Percentiles rank a stretch among this genome's conserved stretches.
These are phyloP conservation scores for Ateles fusciceps DNA, from an alignment of 2,797 vertebrate species.

Conservation along the genomic window DNA sequence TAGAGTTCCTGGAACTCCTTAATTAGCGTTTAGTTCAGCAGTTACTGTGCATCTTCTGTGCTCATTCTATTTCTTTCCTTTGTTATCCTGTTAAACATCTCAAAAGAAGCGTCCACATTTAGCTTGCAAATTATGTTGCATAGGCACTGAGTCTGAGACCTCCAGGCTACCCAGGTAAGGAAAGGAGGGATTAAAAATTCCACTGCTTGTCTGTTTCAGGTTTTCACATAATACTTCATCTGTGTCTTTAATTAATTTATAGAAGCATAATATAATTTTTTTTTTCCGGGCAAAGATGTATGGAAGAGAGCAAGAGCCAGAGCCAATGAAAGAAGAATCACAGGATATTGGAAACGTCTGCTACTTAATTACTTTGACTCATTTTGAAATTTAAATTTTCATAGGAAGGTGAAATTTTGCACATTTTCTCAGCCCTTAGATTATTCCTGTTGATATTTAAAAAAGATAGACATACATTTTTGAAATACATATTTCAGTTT, in stretches of 20 bases:
- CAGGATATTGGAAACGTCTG: neutral
- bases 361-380: neutral
- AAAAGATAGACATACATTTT: neutral
- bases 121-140: neutral
- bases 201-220: neutral
- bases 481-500: neutral
- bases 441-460: neutral
- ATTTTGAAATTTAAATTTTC: neutral
- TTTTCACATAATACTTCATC: neutral
- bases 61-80: neutral
- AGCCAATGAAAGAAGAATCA: neutral
- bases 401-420: neutral
- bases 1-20: neutral
- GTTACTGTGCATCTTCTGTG: neutral
- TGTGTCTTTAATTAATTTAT: neutral
- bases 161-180: neutral
- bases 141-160: neutral
- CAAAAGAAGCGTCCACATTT: neutral
- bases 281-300: neutral
- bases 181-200: neutral
- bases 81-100: neutral
- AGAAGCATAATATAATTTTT: neutral
- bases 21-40: neutral
- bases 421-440: neutral
- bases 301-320: neutral